phyloP scores from a whole-genome alignment of 1,140 invertebrate species.

The Drosophila seguyi region DNA sequence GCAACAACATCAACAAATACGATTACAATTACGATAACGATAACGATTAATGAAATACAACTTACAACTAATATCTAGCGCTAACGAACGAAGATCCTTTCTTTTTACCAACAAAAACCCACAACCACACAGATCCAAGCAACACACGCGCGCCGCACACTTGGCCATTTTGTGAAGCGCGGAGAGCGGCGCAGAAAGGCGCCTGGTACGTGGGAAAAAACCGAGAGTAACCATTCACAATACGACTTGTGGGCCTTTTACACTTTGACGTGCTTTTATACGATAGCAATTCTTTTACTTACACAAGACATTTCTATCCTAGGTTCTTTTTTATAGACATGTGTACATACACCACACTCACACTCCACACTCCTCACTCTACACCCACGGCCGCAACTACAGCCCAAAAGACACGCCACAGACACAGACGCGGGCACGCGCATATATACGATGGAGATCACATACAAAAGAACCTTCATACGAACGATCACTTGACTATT shows the following conservation, averaged over 20 bases:
- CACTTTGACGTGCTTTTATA: constrained; percentile 72
- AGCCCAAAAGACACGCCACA: constrained; percentile 18
- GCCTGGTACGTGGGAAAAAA: constrained; percentile 7
- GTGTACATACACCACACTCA: constrained; percentile 71
- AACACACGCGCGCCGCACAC: constrained; percentile 7
- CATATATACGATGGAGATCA: constrained; percentile 52
- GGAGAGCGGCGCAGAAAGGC: constrained; percentile 28
- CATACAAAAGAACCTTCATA: constrained; percentile 70
- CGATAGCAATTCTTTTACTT: constrained; percentile 59
- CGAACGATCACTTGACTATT: constrained; percentile 83
- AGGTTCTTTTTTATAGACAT: constrained; percentile 64
- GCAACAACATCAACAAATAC: constrained; percentile 52
- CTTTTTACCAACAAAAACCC: constrained; percentile 48
- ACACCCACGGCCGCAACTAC: constrained; percentile 19
- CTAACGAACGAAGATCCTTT: constrained; percentile 53
- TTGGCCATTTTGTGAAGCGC: constrained; percentile 42
- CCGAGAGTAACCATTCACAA: constrained; percentile 21
- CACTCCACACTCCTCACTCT: constrained; percentile 5
- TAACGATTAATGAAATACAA: constrained; percentile 57
- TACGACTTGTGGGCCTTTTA: constrained; percentile 61
- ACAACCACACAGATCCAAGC: constrained; percentile 20
- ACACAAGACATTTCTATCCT: constrained; percentile 62
- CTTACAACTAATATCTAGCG: constrained; percentile 55
- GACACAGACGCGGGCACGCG: constrained; percentile 29
- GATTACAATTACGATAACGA: constrained; percentile 56